Conservation (phyloP, 2,797 vertebrate species). For the Poecilia wingei region DNA sequence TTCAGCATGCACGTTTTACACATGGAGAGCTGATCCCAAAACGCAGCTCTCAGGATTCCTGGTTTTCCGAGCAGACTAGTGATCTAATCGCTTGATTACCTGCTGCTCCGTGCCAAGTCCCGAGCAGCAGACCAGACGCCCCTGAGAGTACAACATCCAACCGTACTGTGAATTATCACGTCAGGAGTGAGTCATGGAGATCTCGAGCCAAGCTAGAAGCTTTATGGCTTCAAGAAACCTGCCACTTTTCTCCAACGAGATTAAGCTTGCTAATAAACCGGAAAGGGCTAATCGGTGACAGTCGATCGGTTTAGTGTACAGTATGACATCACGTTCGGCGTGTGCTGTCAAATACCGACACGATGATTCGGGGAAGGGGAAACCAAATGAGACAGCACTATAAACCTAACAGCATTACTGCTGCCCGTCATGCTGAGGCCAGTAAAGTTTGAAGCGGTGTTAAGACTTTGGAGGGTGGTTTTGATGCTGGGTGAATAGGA, state of each 20-base stretch:
- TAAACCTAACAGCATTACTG: not conserved
- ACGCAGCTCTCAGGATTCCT: constrained; percentile 69
- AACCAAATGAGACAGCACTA: not conserved
- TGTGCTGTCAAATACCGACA: not conserved
- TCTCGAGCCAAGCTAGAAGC: constrained; percentile 40
- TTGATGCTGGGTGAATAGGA: not conserved
- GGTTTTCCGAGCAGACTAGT: constrained; percentile 60
- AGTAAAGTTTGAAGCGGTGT: not conserved
- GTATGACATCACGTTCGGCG: not conserved
- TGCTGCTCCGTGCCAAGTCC: constrained; percentile 71
- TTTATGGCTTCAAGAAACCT: constrained; percentile 59
- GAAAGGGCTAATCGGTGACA: not conserved
- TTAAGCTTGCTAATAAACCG: constrained; percentile 43
- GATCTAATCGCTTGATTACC: constrained; percentile 78
- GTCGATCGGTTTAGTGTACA: not conserved
- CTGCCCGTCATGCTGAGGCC: not conserved
- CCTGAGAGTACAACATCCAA: constrained; percentile 66
- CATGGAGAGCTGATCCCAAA: constrained; percentile 50
- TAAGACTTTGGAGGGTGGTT: not conserved
- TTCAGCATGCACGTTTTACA: constrained; percentile 71
- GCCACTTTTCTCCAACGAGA: constrained; percentile 53
- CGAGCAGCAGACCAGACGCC: constrained; percentile 63
- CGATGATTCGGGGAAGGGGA: not conserved
- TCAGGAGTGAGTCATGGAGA: constrained; percentile 72
- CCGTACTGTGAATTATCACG: constrained; percentile 72